Evolutionary conservation across 2,797 vertebrate species (phyloP).

Genomic region (Percopsis omiscomaycus): DNA sequence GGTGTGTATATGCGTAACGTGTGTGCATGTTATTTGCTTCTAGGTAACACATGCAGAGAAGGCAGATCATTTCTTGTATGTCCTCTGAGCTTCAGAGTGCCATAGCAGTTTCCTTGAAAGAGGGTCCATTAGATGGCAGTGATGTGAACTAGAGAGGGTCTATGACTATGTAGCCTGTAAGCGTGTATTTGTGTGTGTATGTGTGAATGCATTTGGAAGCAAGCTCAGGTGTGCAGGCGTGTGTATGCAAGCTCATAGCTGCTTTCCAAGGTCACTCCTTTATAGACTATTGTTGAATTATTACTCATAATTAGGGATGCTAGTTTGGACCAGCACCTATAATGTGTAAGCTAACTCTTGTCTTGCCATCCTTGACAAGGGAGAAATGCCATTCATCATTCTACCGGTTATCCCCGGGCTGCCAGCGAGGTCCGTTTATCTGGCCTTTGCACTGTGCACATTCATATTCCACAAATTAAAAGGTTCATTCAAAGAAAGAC

Average conservation of each 20-base stretch:
- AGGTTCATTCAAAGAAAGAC: conserved; percentile 26
- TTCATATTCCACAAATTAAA: conserved; percentile 52
- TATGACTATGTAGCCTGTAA: conserved; percentile 17
- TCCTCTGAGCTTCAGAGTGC: conserved; percentile 19
- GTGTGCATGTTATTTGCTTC: conserved; percentile 13
- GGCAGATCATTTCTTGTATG: conserved; percentile 26
- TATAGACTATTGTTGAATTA: conserved; percentile 35
- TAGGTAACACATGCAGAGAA: neutral
- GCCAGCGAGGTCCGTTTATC: conserved; percentile 59
- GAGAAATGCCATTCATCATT: conserved; percentile 69
- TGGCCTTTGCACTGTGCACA: conserved; percentile 50
- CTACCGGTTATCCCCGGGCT: conserved; percentile 57
- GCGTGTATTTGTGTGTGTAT: conserved; percentile 18
- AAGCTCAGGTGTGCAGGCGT: conserved; percentile 9
- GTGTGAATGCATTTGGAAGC: conserved; percentile 9
- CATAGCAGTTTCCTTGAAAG: conserved; percentile 29
- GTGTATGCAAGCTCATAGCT: conserved; percentile 7
- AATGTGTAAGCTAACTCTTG: conserved; percentile 38
- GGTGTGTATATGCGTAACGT: conserved; percentile 17
- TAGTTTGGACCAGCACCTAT: conserved; percentile 48
- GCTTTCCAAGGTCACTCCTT: conserved; percentile 64
- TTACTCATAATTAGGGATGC: conserved; percentile 54
- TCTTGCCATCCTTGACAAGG: conserved; percentile 66
- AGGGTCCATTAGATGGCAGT: conserved; percentile 58
- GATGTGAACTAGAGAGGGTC: conserved; percentile 27